phyloP scores from a whole-genome alignment of 2,888 invertebrate species.

The Glaucopsyche alexis region DNA sequence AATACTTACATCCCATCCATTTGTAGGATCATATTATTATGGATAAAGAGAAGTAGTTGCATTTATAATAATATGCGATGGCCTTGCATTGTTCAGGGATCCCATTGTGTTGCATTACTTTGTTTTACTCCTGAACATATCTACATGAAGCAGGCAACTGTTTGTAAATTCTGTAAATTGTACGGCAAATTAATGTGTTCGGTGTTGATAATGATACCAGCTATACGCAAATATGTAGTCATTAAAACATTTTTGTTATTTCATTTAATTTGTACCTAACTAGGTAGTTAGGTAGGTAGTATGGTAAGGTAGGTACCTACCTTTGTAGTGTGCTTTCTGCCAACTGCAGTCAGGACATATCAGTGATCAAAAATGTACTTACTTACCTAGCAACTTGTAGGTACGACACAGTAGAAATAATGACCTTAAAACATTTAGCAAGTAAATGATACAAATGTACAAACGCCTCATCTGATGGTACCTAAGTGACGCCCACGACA shows the following conservation, averaged over 20 bases:
- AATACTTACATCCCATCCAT: neutral
- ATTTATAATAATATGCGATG: slow-evolving; percentile 10
- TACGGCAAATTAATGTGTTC: neutral
- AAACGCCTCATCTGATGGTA: neutral
- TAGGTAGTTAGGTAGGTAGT: too few relatives aligned
- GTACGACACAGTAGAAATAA: too few relatives aligned
- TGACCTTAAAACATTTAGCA: neutral
- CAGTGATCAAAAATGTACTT: too few relatives aligned
- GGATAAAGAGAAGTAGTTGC: neutral
- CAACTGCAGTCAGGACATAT: too few relatives aligned
- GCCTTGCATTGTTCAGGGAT: slow-evolving; percentile 27
- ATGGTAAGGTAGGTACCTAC: too few relatives aligned
- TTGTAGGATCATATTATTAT: neutral
- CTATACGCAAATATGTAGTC: neutral
- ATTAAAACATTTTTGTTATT: neutral
- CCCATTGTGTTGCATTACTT: slow-evolving; percentile 10
- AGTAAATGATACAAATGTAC: neutral
- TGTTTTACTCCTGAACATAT: slow-evolving; percentile 16
- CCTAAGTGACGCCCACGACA: neutral
- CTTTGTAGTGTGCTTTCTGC: neutral
- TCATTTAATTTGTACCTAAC: too few relatives aligned
- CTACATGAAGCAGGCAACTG: neutral
- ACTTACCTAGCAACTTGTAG: too few relatives aligned
- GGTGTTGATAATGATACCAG: neutral
- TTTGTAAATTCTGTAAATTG: neutral